These are phyloP conservation scores for Artibeus jamaicensis DNA, from an alignment of 2,797 vertebrate species.

Conservation along the genomic window DNA sequence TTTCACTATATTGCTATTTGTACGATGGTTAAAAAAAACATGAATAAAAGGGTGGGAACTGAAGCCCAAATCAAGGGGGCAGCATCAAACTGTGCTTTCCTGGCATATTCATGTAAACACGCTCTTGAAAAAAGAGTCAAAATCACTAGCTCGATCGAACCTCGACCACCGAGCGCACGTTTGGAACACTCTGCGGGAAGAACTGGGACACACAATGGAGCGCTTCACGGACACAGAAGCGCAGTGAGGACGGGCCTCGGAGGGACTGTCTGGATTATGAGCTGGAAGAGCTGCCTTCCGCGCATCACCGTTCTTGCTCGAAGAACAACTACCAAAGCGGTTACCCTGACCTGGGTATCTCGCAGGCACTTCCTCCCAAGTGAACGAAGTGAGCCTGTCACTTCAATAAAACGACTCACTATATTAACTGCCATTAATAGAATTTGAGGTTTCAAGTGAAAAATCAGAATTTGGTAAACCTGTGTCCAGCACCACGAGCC, in stretches of 20 bases:
- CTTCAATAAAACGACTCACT: background rate
- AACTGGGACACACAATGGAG: background rate
- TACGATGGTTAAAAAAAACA: background rate
- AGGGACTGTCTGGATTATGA: background rate
- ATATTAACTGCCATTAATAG: background rate
- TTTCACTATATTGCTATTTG: background rate
- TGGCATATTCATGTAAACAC: background rate
- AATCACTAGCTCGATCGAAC: background rate
- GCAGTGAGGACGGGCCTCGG: background rate
- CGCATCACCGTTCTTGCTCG: background rate
- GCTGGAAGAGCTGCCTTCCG: background rate
- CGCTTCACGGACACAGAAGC: background rate
- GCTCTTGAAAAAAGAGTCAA: background rate
- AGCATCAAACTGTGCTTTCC: background rate
- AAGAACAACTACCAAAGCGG: background rate
- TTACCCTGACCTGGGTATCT: background rate
- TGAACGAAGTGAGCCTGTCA: background rate
- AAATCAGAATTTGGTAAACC: conserved; percentile 12
- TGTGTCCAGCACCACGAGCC: background rate
- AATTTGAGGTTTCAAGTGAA: conserved; percentile 1
- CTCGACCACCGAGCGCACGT: background rate
- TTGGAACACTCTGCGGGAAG: background rate
- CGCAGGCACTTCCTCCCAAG: background rate
- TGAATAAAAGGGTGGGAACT: background rate
- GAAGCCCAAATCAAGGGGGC: background rate